phyloP scores from a whole-genome alignment of 2,797 vertebrate species.

The Coilia nasus region DNA sequence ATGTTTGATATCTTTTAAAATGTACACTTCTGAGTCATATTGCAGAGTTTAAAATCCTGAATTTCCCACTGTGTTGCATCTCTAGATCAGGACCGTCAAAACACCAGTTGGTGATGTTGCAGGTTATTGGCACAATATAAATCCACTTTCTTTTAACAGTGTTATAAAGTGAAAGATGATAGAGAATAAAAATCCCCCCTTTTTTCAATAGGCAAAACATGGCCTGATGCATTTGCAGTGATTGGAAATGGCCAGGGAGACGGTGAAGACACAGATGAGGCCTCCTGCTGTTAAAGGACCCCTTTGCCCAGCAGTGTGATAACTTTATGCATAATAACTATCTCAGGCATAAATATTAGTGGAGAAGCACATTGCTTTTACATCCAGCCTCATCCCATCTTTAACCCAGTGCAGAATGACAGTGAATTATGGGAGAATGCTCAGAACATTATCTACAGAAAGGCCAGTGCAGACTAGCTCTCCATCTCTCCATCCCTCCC shows the following conservation, averaged over 20 bases:
- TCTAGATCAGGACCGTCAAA: not conserved
- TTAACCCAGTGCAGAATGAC: not conserved
- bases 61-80: not conserved
- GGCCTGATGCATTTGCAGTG: not conserved
- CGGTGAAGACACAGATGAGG: not conserved
- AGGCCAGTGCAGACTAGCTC: not conserved
- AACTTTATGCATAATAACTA: constrained; percentile 16
- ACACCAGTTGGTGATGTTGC: not conserved
- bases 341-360: constrained; percentile 23
- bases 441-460: not conserved
- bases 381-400: not conserved
- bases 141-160: not conserved
- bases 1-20: too few species aligned
- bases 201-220: not conserved
- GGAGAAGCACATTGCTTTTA: not conserved
- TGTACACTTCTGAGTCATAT: too few species aligned
- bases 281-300: not conserved
- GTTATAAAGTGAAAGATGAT: constrained; percentile 1
- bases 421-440: constrained; percentile 14
- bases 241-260: not conserved
- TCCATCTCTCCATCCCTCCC: not conserved
- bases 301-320: constrained; percentile 10
- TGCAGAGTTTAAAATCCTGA: not conserved
- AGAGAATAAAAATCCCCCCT: not conserved
- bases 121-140: not conserved